These are phyloP conservation scores for Casuarius casuarius DNA, from an alignment of 2,113 vertebrate species.

Conservation along the genomic window DNA sequence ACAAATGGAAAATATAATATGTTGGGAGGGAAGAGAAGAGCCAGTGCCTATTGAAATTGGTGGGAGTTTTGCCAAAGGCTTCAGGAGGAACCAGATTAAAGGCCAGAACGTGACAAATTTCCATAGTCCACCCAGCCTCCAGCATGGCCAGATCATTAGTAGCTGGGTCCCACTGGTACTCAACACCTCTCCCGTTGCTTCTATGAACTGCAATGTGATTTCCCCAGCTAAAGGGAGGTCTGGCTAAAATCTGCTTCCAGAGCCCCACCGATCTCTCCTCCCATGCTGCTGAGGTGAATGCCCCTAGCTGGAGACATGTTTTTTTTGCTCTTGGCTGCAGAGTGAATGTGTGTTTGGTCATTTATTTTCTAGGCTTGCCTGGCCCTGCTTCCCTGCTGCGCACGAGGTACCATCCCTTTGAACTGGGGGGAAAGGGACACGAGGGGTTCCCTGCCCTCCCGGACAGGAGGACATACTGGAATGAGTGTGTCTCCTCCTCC, in stretches of 20 bases:
- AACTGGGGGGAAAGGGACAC: neutral
- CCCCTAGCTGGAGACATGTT: rapidly evolving
- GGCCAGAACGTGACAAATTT: neutral
- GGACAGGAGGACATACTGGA: neutral
- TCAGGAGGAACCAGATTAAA: neutral
- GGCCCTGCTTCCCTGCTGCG: conserved; percentile 91
- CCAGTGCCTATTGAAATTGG: neutral
- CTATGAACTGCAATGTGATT: neutral
- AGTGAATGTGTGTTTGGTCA: neutral
- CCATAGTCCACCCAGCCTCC: neutral
- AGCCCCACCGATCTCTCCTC: neutral
- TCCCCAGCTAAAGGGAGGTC: neutral
- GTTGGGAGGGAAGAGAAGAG: neutral
- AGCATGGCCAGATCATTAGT: neutral
- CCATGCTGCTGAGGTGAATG: neutral
- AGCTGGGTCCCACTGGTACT: neutral
- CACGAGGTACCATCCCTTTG: conserved; percentile 79
- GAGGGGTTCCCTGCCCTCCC: neutral
- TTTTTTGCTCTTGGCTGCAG: neutral
- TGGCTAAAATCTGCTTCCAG: neutral
- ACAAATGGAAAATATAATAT: no score
- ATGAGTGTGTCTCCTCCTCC: neutral
- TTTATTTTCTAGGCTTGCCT: conserved; percentile 85
- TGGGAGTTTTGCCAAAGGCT: neutral
- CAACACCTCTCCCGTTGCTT: rapidly evolving